A percentile compares a stretch with the other conserved stretches of the same genome.
Evolutionary conservation across 2,888 invertebrate genomes (phyloP).

Genomic region (Nomada lathburiana): DNA sequence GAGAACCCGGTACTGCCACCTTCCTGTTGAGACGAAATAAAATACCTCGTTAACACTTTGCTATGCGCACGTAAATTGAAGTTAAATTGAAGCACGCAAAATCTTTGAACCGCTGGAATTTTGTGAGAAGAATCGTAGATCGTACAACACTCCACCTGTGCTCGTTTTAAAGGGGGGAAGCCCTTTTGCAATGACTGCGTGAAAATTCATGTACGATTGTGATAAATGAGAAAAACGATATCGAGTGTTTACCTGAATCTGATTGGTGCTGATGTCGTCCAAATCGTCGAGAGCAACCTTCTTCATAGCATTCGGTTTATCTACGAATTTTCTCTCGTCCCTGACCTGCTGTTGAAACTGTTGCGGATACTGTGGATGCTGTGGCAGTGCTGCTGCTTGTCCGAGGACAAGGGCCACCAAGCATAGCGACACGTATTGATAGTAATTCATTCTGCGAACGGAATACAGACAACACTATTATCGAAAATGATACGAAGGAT

Average conservation of each 20-base stretch:
- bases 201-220: no score
- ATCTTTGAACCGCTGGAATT: neutral
- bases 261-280: conserved; percentile 92
- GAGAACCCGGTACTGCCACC: conserved; percentile 90
- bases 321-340: conserved; percentile 93
- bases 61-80: neutral
- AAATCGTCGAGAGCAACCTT: conserved; percentile 93
- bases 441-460: conserved; percentile 86
- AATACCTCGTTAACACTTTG: neutral
- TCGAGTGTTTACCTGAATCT: conserved; percentile 86
- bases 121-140: neutral
- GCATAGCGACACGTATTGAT: conserved; percentile 89
- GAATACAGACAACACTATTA: neutral
- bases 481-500: neutral
- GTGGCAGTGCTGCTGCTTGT: conserved; percentile 79
- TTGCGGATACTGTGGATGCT: conserved; percentile 81
- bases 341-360: conserved; percentile 82
- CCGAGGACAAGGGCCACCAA: conserved; percentile 87
- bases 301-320: conserved; percentile 95
- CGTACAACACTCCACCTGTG: neutral
- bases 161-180: no score
- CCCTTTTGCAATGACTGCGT: no score
- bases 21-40: conserved; percentile 71
- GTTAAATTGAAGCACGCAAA: neutral
- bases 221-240: no score